Evolutionary conservation across 2,888 invertebrate species (phyloP).

Genomic region (Torymus texanus): DNA sequence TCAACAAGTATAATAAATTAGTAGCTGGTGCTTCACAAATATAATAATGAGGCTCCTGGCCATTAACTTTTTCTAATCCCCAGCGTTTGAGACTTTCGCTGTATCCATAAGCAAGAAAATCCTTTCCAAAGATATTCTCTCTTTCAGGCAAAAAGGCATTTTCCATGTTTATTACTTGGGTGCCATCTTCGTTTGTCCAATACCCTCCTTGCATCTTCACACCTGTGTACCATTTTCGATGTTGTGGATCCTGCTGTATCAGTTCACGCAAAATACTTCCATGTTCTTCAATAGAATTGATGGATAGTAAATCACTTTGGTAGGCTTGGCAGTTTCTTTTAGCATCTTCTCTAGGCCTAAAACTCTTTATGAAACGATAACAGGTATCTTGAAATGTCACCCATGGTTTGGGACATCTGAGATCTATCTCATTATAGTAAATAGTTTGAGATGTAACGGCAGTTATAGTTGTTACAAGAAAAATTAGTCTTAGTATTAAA

Average conservation of each 20-base stretch:
- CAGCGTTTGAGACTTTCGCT: conserved; percentile 82
- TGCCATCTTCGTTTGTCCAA: conserved; percentile 92
- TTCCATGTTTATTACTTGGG: conserved; percentile 85
- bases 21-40: conserved; percentile 92
- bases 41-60: conserved; percentile 85
- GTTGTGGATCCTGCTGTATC: conserved; percentile 89
- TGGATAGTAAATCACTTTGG: conserved; percentile 86
- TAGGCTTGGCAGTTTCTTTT: conserved; percentile 88
- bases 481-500: conserved; percentile 35
- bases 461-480: conserved; percentile 36
- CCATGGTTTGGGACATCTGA: conserved; percentile 91
- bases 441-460: conserved; percentile 62
- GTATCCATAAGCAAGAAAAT: conserved; percentile 85
- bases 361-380: conserved; percentile 93
- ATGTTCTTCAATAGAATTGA: conserved; percentile 91
- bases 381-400: conserved; percentile 87
- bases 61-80: conserved; percentile 89
- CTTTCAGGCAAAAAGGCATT: conserved; percentile 87
- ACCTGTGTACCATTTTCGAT: conserved; percentile 91
- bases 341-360: conserved; percentile 88
- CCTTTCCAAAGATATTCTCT: conserved; percentile 77
- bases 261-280: conserved; percentile 89
- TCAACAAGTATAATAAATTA: conserved; percentile 82
- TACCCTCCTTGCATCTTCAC: conserved; percentile 85
- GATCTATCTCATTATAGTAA: conserved; percentile 63